Evolutionary conservation across 2,797 vertebrate species (phyloP).

Genomic region (Hyperoplus immaculatus): DNA sequence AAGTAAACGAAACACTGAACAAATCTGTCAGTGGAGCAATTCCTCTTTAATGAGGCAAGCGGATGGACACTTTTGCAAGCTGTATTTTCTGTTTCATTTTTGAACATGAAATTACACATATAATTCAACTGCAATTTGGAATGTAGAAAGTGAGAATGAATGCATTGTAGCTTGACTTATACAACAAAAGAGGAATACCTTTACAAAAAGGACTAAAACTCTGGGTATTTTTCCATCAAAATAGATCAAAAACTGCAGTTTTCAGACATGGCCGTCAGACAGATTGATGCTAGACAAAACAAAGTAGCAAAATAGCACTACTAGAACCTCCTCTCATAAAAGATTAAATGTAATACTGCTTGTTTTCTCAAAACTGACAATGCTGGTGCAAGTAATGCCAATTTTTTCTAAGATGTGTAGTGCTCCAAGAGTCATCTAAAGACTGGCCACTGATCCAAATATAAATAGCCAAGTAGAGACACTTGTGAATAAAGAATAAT

Average conservation of each 20-base stretch:
- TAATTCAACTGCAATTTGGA: background rate
- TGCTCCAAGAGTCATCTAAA: background rate
- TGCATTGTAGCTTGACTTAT: background rate
- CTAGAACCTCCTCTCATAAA: background rate
- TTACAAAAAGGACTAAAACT: background rate
- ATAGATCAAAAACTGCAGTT: background rate
- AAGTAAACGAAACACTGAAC: slow-evolving; percentile 28
- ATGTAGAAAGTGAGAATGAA: background rate
- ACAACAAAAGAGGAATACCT: background rate
- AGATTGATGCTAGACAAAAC: background rate
- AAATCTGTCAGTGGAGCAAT: slow-evolving; percentile 38
- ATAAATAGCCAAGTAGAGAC: background rate
- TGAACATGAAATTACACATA: background rate
- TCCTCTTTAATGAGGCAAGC: slow-evolving; percentile 30
- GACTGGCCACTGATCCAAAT: background rate
- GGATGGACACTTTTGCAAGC: background rate
- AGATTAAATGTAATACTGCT: background rate
- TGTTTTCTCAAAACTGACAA: background rate
- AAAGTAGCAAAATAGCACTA: background rate
- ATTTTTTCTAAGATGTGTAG: background rate
- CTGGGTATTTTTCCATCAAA: background rate
- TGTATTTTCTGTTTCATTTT: slow-evolving; percentile 23
- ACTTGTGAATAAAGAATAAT: background rate
- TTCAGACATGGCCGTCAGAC: background rate
- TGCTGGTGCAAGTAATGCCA: background rate